phyloP scores from a whole-genome alignment of 1,140 invertebrate genomes.

The Piezodorus guildinii region DNA sequence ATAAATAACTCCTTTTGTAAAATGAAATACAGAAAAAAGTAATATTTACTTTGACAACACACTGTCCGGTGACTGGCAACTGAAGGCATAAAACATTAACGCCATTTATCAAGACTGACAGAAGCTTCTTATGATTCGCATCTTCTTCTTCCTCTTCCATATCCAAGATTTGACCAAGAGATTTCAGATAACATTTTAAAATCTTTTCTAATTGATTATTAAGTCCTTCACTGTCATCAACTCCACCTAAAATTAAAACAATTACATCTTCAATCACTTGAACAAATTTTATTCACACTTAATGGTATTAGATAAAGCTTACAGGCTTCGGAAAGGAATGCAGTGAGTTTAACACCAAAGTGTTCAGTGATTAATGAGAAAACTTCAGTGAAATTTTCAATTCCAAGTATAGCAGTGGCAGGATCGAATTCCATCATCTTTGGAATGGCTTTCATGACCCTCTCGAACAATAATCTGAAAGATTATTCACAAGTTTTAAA shows the following conservation, averaged over 20 bases:
- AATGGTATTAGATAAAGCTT: conserved; percentile 7
- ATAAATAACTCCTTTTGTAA: too few relatives aligned
- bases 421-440: conserved; percentile 25
- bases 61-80: conserved; percentile 18
- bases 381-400: conserved; percentile 27
- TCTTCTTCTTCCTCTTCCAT: conserved; percentile 22
- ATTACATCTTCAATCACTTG: too few relatives aligned
- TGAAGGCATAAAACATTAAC: conserved; percentile 20
- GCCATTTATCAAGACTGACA: conserved; percentile 19
- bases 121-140: conserved; percentile 19
- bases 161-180: conserved; percentile 20
- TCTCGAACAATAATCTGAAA: conserved; percentile 25
- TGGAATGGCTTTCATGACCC: conserved; percentile 21
- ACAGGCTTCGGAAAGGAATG: conserved; percentile 26
- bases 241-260: conserved; percentile 5
- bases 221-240: conserved; percentile 4
- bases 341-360: conserved; percentile 21
- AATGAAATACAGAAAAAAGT: too few relatives aligned
- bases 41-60: conserved; percentile 19
- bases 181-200: conserved; percentile 18
- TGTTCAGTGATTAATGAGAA: conserved; percentile 24
- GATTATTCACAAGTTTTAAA: not conserved
- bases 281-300: too few relatives aligned
- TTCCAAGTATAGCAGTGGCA: conserved; percentile 17
- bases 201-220: conserved; percentile 15